These are phyloP conservation scores for Mesochorus sp. DNA, from an alignment of 2,888 invertebrate genomes.

Conservation along the genomic window DNA sequence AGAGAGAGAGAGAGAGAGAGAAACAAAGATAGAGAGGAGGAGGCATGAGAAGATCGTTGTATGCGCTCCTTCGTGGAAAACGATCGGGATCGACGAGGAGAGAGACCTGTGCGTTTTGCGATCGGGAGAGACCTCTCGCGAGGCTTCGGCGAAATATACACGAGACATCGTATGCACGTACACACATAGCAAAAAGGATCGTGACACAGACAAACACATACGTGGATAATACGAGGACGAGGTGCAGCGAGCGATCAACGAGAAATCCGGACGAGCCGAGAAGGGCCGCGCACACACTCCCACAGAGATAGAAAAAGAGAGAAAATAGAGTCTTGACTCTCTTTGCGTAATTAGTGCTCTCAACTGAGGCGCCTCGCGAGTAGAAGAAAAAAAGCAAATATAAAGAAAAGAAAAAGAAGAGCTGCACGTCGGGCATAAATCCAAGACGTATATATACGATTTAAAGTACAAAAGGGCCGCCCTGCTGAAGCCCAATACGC, in stretches of 20 bases:
- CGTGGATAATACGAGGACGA: neutral
- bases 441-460: slow-evolving; percentile 19
- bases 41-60: neutral
- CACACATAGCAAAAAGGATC: slow-evolving; percentile 26
- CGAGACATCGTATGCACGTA: slow-evolving; percentile 31
- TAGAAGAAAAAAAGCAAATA: neutral
- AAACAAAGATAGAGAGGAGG: neutral
- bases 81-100: slow-evolving; percentile 26
- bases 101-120: neutral
- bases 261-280: slow-evolving; percentile 11
- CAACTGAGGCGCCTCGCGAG: slow-evolving; percentile 29
- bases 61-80: slow-evolving; percentile 46
- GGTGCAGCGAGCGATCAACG: slow-evolving; percentile 16
- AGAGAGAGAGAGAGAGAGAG: neutral
- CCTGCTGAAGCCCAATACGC: neutral
- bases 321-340: neutral
- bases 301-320: no score
- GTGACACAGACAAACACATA: slow-evolving; percentile 28
- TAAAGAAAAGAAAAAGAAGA: neutral
- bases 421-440: slow-evolving; percentile 15
- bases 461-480: slow-evolving; percentile 33
- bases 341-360: slow-evolving; percentile 47
- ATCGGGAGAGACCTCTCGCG: neutral
- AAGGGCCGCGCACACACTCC: no score
- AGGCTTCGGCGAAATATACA: slow-evolving; percentile 45